A percentile compares a stretch with the other conserved stretches of the same genome.
These are phyloP conservation scores for Orientallactaga sibirica DNA, from an alignment of 2,797 vertebrate species.

Conservation along the genomic window DNA sequence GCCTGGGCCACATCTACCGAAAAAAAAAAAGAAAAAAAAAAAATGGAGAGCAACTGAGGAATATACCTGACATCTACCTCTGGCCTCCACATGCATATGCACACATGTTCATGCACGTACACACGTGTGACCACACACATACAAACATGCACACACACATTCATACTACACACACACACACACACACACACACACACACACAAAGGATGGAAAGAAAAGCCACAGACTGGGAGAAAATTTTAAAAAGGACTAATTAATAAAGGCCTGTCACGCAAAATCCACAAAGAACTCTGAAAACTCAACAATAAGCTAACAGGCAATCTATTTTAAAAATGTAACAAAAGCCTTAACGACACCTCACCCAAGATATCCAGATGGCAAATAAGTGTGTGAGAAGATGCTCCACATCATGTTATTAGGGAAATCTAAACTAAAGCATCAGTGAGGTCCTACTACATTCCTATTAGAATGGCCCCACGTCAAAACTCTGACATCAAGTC, in stretches of 20 bases:
- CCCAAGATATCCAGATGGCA: neutral
- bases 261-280: neutral
- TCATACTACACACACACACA: too few species aligned
- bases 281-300: neutral
- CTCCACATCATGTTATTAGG: neutral
- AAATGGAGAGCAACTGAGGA: too few species aligned
- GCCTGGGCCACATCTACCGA: too few species aligned
- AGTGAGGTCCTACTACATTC: neutral
- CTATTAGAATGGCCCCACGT: neutral
- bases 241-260: neutral
- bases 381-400: neutral
- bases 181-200: too few species aligned
- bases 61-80: too few species aligned
- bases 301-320: neutral
- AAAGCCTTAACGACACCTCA: neutral
- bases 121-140: too few species aligned
- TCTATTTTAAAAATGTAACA: neutral
- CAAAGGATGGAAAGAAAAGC: neutral
- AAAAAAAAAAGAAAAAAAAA: too few species aligned
- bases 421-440: neutral
- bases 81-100: too few species aligned
- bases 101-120: too few species aligned
- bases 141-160: too few species aligned
- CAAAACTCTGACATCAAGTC: neutral
- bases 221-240: neutral